Evolutionary conservation across 2,888 invertebrate species (phyloP).

Genomic region (Merodon equestris): DNA sequence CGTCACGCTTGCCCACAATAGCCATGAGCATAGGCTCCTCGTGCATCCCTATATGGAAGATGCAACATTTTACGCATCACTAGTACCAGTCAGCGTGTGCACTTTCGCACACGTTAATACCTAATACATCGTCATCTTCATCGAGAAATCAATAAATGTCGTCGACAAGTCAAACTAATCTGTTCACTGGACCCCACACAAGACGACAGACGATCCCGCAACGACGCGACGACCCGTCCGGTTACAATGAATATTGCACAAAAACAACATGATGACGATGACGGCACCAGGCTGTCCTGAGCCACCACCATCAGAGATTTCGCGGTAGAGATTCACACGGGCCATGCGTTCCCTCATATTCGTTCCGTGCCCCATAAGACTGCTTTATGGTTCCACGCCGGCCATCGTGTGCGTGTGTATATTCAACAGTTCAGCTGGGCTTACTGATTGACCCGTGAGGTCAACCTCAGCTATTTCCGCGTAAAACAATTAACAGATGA

Average conservation of each 20-base stretch:
- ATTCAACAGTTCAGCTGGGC: constrained; percentile 26
- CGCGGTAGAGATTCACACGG: constrained; percentile 46
- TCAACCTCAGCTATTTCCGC: constrained; percentile 59
- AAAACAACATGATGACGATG: constrained; percentile 11
- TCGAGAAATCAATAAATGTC: constrained; percentile 59
- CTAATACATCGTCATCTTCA: constrained; percentile 18
- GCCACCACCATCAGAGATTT: constrained; percentile 36
- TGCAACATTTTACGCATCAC: constrained; percentile 16
- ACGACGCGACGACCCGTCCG: constrained; percentile 2
- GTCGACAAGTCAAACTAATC: constrained; percentile 41
- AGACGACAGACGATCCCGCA: constrained; percentile 20
- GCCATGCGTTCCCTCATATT: constrained; percentile 18
- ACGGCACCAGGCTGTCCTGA: too few species aligned
- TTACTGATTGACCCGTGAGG: constrained; percentile 53
- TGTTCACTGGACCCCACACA: constrained; percentile 53
- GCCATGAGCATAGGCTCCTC: neutral
- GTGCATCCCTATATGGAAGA: neutral
- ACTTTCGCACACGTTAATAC: neutral
- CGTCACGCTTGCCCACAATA: too few species aligned
- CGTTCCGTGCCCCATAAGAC: constrained; percentile 41
- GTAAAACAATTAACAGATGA: constrained; percentile 62
- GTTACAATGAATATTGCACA: constrained; percentile 44
- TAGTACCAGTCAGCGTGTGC: neutral
- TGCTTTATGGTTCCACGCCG: constrained; percentile 53
- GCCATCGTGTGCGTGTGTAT: constrained; percentile 1